Base-by-base conservation (phyloP, 37 sponge, comb jelly and placozoan genomes). In the Agelas oroides region DNA sequence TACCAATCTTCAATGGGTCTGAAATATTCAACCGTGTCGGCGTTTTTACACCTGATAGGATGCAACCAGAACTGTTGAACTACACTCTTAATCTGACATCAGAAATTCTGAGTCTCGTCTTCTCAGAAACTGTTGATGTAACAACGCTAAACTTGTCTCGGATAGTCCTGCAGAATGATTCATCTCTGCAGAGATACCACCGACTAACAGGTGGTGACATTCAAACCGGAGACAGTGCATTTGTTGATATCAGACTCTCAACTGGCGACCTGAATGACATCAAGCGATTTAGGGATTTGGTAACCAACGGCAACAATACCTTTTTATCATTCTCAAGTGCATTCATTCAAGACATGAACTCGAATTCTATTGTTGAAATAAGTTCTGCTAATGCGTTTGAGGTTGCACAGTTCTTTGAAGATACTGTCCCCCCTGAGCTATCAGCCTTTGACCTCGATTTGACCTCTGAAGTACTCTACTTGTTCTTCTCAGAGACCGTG, bases 71-170 rank as follows among this genome's bases (percentile, higher is more conserved):
- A 24, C 79, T 95, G 12, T 35, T 32, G 14, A 66, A 58, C 23
- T 95, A 86, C 76, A 73, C 80, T 34, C 74, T 95, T n/a, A 92
- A 92, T 53, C 59, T 95, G 5, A 87, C 89, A 15, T 87, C 86
- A 63, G 87, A 81, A 34, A 56, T 89, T 11, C 90, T 95, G 34
- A 53, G 62, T 69, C 84, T 95, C 15, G 78, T 83, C 36, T 95
- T 95, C 65, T 83, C 93, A 0, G 93, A 95, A 40, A 92, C 93
- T 53, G 95, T 95, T n/a, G 69, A 89, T 71, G 74, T 85, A 0
- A 37, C 38, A 0, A 84, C 90, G 32, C 27, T 95, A 14, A 33
- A 83, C 57, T 13, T 89, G 55, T 36, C 70, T 0, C 65, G 78
- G 23, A 39, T 95, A 24, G 39, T 73, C 25, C 52, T 95, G 0